Evolutionary conservation across 1,140 invertebrate genomes (phyloP).

Genomic region (Drosophila varians): DNA sequence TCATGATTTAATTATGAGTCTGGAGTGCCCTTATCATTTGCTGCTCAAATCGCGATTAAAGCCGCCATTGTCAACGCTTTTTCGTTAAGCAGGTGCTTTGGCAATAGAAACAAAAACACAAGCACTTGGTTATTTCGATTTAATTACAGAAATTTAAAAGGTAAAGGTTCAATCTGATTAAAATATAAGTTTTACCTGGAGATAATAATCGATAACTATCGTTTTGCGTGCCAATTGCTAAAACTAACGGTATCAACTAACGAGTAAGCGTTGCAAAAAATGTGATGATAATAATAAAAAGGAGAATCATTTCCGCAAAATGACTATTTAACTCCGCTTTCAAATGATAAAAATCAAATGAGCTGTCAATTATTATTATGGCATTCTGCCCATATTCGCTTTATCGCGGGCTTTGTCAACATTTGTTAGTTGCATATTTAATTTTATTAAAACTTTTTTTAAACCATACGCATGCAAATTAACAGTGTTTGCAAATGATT

Average conservation of each 20-base stretch:
- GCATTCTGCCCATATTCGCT: neutral
- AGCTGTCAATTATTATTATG: neutral
- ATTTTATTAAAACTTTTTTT: constrained; percentile 21
- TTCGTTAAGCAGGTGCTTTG: neutral
- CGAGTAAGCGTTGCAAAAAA: too few species aligned
- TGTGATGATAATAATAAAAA: too few species aligned
- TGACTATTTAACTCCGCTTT: constrained; percentile 6
- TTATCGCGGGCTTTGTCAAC: neutral
- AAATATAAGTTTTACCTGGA: too few species aligned
- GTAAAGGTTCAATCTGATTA: too few species aligned
- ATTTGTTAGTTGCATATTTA: constrained; percentile 17
- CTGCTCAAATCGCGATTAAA: constrained; percentile 13
- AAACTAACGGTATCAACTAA: too few species aligned
- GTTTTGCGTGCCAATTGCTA: too few species aligned
- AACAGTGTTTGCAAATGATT: neutral
- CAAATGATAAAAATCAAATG: neutral
- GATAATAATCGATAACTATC: too few species aligned
- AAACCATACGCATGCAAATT: neutral
- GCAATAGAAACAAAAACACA: neutral
- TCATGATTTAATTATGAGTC: constrained; percentile 66
- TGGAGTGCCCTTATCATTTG: constrained; percentile 20
- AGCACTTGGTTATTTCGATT: too few species aligned
- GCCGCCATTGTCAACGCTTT: neutral
- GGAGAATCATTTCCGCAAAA: neutral
- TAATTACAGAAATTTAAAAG: too few species aligned